These are phyloP conservation scores for Takifugu rubripes DNA, from an alignment of 2,797 vertebrate species.

Conservation along the genomic window DNA sequence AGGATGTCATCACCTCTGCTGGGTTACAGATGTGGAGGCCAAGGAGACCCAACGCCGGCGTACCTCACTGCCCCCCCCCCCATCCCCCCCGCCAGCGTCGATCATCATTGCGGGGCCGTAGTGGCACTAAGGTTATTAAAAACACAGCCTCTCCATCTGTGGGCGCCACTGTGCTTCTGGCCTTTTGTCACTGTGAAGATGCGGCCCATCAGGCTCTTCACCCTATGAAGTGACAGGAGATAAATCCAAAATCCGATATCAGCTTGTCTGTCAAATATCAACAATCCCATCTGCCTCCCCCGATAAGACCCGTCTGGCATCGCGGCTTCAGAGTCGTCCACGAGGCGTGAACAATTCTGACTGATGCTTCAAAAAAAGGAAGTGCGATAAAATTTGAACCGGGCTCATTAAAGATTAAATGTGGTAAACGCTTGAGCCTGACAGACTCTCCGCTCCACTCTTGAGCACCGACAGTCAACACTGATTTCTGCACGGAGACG, in stretches of 20 bases:
- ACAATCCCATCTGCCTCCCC: conserved; percentile 78
- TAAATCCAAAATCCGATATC: conserved; percentile 77
- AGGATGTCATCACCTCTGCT: conserved; percentile 49
- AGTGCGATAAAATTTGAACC: conserved; percentile 59
- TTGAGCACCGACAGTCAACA: conserved; percentile 16
- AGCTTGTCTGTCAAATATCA: conserved; percentile 79
- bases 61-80: background rate
- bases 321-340: conserved; percentile 50
- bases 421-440: conserved; percentile 56
- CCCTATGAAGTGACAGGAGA: conserved; percentile 71
- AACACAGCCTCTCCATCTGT: conserved; percentile 64
- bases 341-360: conserved; percentile 52
- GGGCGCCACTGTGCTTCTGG: conserved; percentile 59
- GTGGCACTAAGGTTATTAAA: conserved; percentile 65
- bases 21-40: conserved; percentile 45
- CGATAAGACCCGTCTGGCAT: conserved; percentile 68
- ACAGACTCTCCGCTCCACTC: conserved; percentile 52
- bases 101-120: conserved; percentile 38
- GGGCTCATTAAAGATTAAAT: conserved; percentile 67
- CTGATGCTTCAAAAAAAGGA: conserved; percentile 51
- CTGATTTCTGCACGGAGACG: conserved; percentile 1
- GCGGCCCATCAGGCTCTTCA: conserved; percentile 64
- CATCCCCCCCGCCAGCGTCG: conserved; percentile 28
- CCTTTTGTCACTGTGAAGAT: conserved; percentile 77
- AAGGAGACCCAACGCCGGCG: conserved; percentile 24